Conservation (phyloP, 1,140 invertebrate species). For the Anagrus nilaparvatae region DNA sequence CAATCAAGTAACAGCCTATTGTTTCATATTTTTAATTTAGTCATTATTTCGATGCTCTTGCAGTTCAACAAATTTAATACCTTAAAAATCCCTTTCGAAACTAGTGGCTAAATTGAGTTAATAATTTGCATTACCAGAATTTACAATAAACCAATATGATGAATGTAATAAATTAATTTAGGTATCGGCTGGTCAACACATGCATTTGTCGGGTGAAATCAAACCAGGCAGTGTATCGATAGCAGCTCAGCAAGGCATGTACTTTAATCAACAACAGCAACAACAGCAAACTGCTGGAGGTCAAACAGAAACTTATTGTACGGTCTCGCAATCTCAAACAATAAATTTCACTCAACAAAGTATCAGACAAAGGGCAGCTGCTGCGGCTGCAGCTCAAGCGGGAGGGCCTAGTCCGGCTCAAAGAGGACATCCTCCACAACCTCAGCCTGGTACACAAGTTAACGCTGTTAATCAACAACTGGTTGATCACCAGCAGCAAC, state of each 20-base stretch:
- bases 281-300: constrained; percentile 19
- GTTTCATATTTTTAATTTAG: too few relatives aligned
- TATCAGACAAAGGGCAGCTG: constrained; percentile 42
- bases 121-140: too few relatives aligned
- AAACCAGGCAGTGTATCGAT: constrained; percentile 55
- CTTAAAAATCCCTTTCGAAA: too few relatives aligned
- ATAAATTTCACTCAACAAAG: constrained; percentile 75
- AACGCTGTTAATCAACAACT: constrained; percentile 10
- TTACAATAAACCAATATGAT: too few relatives aligned
- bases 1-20: too few relatives aligned
- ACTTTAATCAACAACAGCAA: constrained; percentile 53
- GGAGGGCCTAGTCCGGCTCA: constrained; percentile 8
- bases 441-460: constrained; percentile 18
- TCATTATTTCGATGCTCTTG: too few relatives aligned
- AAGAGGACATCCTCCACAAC: constrained; percentile 30
- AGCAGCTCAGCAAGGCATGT: constrained; percentile 68
- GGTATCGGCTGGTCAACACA: constrained; percentile 72
- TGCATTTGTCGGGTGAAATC: constrained; percentile 60
- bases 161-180: too few relatives aligned
- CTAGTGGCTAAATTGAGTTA: too few relatives aligned
- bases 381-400: constrained; percentile 27
- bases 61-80: too few relatives aligned
- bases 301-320: constrained; percentile 53
- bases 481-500: constrained; percentile 48
- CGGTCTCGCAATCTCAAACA: constrained; percentile 68